Percentiles rank a stretch among this genome's conserved stretches.
These are phyloP conservation scores for Xenopus petersii DNA, from an alignment of 2,797 vertebrate genomes.

Conservation along the genomic window DNA sequence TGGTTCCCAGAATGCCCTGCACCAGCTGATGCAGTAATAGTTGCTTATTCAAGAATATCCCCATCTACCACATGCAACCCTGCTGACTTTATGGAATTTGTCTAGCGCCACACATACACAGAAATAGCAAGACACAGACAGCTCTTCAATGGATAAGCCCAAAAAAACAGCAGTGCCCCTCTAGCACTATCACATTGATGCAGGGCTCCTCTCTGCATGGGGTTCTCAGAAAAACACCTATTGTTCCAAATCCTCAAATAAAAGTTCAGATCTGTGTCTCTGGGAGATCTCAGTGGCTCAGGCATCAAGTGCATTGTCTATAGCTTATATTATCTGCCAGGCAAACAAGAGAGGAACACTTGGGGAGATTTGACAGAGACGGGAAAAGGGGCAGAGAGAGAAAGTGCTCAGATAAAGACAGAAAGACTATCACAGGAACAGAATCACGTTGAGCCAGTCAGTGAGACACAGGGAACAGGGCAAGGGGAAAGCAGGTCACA, in stretches of 20 bases:
- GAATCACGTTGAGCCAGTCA: slow-evolving; percentile 1
- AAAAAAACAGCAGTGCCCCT: too few relatives aligned
- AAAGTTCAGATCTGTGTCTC: slow-evolving; percentile 31
- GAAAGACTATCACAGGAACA: slow-evolving; percentile 2
- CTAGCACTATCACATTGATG: too few relatives aligned
- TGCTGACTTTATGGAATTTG: too few relatives aligned
- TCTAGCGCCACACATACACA: too few relatives aligned
- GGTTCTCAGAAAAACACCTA: slow-evolving; percentile 9
- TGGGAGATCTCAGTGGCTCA: slow-evolving; percentile 14
- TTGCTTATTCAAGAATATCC: too few relatives aligned
- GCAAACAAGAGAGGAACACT: slow-evolving; percentile 18
- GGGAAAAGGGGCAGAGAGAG: slow-evolving; percentile 30
- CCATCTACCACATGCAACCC: too few relatives aligned
- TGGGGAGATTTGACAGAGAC: slow-evolving; percentile 26
- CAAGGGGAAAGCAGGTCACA: slow-evolving; percentile 8
- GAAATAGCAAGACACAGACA: too few relatives aligned
- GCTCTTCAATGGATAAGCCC: too few relatives aligned
- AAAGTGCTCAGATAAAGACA: slow-evolving; percentile 7
- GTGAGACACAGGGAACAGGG: slow-evolving; percentile 3
- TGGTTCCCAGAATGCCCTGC: too few relatives aligned
- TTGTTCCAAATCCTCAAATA: slow-evolving; percentile 11
- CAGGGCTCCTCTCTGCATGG: slow-evolving; percentile 5
- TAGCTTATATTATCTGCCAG: slow-evolving; percentile 34
- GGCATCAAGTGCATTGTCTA: slow-evolving; percentile 33
- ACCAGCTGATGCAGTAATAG: too few relatives aligned